Conservation (phyloP, 2,888 invertebrate genomes). For the Netelia melanura region DNA sequence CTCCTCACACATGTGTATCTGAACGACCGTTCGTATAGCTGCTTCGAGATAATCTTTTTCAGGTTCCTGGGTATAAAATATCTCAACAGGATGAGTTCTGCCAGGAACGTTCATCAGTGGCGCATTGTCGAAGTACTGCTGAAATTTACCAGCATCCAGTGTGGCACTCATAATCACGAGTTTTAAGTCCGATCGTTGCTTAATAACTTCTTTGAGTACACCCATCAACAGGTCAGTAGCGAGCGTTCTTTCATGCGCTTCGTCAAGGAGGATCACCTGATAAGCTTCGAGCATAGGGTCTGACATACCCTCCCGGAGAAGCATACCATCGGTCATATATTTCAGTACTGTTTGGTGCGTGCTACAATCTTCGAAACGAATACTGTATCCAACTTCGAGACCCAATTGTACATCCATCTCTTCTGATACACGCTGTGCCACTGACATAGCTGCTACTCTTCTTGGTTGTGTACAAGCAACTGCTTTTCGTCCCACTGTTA, state of each 20-base stretch:
- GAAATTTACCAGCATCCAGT: conserved; percentile 99
- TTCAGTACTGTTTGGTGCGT: conserved; percentile 97
- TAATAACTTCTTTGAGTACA: conserved; percentile 97
- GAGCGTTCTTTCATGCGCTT: conserved; percentile 99
- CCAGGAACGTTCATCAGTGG: conserved; percentile 99
- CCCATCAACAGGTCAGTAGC: conserved; percentile 99
- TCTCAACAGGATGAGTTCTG: conserved; percentile 97
- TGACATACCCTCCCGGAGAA: conserved; percentile 99
- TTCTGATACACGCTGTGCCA: conserved; percentile 99
- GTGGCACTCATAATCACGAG: conserved; percentile 99
- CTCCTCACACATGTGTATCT: conserved; percentile 98
- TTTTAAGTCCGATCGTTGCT: conserved; percentile 96
- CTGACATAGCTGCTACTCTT: conserved; percentile 99
- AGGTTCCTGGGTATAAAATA: conserved; percentile 99
- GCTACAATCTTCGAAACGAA: conserved; percentile 99
- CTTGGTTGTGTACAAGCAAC: conserved; percentile 99
- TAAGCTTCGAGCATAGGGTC: conserved; percentile 99
- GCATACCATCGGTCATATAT: conserved; percentile 99
- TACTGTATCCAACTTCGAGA: conserved; percentile 96
- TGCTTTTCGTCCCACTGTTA: conserved; percentile 89
- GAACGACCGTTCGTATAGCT: conserved; percentile 98
- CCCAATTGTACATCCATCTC: conserved; percentile 99
- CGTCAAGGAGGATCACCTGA: conserved; percentile 97
- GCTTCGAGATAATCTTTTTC: conserved; percentile 99
- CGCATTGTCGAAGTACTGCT: conserved; percentile 99